These are phyloP conservation scores for Pseudanteris insignis DNA, from an alignment of 2,888 invertebrate genomes.

Conservation along the genomic window DNA sequence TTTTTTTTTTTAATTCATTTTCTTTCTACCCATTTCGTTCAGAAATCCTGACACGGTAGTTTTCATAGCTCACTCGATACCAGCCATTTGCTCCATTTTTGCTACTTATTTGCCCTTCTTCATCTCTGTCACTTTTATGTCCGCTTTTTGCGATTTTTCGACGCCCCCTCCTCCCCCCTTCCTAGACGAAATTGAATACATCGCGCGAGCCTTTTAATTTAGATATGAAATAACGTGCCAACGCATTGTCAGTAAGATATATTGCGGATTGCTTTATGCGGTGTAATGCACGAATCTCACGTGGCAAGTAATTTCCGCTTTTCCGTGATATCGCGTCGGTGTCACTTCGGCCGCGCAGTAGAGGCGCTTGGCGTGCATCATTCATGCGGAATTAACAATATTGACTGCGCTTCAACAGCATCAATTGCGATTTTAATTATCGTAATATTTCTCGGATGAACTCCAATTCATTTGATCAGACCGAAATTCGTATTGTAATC, in stretches of 20 bases:
- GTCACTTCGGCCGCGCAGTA: slow-evolving; percentile 18
- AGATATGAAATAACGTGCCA: slow-evolving; percentile 33
- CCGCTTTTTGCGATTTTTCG: too few species aligned
- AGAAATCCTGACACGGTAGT: too few species aligned
- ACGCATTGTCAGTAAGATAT: slow-evolving; percentile 29
- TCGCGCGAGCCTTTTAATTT: slow-evolving; percentile 16
- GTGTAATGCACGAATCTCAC: slow-evolving; percentile 33
- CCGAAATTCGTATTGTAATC: too few species aligned
- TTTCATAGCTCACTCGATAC: too few species aligned
- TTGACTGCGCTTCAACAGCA: slow-evolving; percentile 27
- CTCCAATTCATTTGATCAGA: not conserved
- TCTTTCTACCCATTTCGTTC: too few species aligned
- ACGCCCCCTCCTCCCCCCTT: too few species aligned
- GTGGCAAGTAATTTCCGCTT: slow-evolving; percentile 41
- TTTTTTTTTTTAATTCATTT: too few species aligned
- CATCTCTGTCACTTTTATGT: slow-evolving; percentile 1
- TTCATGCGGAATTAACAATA: slow-evolving; percentile 24
- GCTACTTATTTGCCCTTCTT: not conserved
- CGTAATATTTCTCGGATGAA: not conserved
- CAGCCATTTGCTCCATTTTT: too few species aligned
- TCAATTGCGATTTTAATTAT: slow-evolving; percentile 9
- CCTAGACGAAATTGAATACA: too few species aligned
- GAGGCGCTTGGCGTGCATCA: slow-evolving; percentile 14
- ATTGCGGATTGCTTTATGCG: slow-evolving; percentile 31
- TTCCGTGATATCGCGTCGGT: slow-evolving; percentile 23